phyloP scores from a whole-genome alignment of 2,888 invertebrate genomes.

The Napeogenes sylphis region DNA sequence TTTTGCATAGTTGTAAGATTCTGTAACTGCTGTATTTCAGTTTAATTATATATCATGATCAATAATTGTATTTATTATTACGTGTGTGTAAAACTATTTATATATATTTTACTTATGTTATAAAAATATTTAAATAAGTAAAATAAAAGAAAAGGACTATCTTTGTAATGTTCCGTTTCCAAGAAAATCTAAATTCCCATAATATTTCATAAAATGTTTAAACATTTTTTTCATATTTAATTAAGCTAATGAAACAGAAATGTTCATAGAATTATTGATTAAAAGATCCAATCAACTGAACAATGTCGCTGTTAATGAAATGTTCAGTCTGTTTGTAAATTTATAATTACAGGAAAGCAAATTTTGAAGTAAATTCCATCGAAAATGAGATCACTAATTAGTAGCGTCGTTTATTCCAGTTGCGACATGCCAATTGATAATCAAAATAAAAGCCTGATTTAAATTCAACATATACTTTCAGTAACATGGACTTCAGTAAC shows the following conservation, averaged over 20 bases:
- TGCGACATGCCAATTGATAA: conserved; percentile 26
- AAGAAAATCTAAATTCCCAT: not conserved
- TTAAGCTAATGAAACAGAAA: conserved; percentile 8
- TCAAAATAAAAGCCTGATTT: conserved; percentile 22
- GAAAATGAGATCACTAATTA: conserved; percentile 35
- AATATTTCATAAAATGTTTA: conserved; percentile 16
- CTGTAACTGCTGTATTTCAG: too few relatives aligned
- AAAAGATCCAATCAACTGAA: conserved; percentile 29
- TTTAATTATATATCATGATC: too few relatives aligned
- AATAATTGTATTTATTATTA: too few relatives aligned
- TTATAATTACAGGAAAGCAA: conserved; percentile 33
- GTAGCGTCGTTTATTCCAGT: conserved; percentile 25
- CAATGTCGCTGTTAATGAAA: conserved; percentile 32
- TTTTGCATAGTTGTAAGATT: too few relatives aligned
- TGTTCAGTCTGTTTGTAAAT: conserved; percentile 32
- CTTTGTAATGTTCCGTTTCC: too few relatives aligned
- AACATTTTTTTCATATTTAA: conserved; percentile 12
- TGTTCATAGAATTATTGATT: conserved; percentile 24
- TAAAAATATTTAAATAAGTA: too few relatives aligned
- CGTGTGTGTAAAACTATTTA: too few relatives aligned
- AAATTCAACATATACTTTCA: not conserved
- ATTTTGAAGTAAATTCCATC: conserved; percentile 31
- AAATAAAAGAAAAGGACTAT: too few relatives aligned
- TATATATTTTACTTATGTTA: too few relatives aligned
- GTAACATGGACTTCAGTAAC: not conserved